Percentiles rank a stretch among this genome's conserved stretches.
phyloP scores from a whole-genome alignment of 2,113 vertebrate species.

The Planiliza haematocheilus region DNA sequence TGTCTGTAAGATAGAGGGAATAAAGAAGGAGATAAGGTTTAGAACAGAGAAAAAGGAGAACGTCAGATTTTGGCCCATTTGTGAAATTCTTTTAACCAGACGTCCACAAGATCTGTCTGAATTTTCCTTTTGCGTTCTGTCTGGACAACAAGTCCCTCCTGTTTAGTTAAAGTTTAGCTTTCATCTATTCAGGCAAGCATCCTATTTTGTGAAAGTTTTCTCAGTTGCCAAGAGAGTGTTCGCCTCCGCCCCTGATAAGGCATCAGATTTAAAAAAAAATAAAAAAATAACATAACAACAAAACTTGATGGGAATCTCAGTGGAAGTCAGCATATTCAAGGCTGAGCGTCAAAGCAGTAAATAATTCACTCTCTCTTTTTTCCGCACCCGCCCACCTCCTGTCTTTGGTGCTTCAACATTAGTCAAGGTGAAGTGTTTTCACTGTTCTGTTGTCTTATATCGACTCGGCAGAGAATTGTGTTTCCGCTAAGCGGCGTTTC shows the following conservation, averaged over 20 bases:
- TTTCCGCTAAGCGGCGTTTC: slow-evolving; percentile 54
- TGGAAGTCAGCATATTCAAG: slow-evolving; percentile 52
- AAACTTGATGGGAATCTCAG: slow-evolving; percentile 30
- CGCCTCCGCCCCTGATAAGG: slow-evolving; percentile 2
- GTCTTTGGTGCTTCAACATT: slow-evolving; percentile 58
- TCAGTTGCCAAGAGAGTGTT: slow-evolving; percentile 6
- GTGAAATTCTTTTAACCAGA: neutral
- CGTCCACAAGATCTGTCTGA: neutral
- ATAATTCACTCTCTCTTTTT: slow-evolving; percentile 29
- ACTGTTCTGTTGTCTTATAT: slow-evolving; percentile 54
- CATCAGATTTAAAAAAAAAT: slow-evolving; percentile 19
- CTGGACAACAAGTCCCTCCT: no score
- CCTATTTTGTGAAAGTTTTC: slow-evolving; percentile 11
- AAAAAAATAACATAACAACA: neutral
- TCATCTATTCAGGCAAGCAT: neutral
- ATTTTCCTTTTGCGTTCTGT: no score
- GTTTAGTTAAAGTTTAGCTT: neutral
- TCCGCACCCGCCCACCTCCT: slow-evolving; percentile 43
- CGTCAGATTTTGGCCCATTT: neutral
- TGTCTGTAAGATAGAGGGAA: neutral
- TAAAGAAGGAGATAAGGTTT: neutral
- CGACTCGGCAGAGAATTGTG: slow-evolving; percentile 38
- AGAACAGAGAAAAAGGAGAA: neutral
- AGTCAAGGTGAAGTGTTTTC: slow-evolving; percentile 66
- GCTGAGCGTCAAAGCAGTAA: slow-evolving; percentile 45